Base-by-base conservation (phyloP, 2,113 vertebrate genomes). In the Eolophus roseicapilla region DNA sequence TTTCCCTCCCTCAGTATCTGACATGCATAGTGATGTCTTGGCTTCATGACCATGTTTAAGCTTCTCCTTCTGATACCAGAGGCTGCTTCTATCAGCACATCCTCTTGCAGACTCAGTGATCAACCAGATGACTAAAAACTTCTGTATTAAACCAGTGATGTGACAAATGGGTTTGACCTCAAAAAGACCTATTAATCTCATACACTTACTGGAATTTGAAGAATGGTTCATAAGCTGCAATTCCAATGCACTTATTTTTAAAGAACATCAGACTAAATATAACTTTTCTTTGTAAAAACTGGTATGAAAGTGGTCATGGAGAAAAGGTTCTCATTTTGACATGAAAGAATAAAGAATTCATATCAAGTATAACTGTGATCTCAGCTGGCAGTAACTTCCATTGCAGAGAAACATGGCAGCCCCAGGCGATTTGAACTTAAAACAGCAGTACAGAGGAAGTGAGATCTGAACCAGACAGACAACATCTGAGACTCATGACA, bases 161-260 rank as follows among this genome's bases (percentile, higher is more conserved):
- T 96, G 77, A 91, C 55, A 90, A 90, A 93, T 92, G n/a, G 13
- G 1, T 90, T 95, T 87, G 68, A 31, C 62, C 81, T 90, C 55
- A 50, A 62, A 78, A 79, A 86, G 46, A 33, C 52, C 60, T 90
- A 50, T 88, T 64, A 29, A 39, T 88, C 35, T 62, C 74, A 49
- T 21, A 29, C 17, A 50, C 25, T 94, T 88, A 86, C 59, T 80
- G 91, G 47, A 92, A 92, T 86, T 70, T 70, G 80, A 68, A 83
- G 53, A 41, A 46, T 53, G 35, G 39, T 47, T 95, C 63, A 71
- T 89, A 44, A 92, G 20, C 21, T 43, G 47, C 13, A 74, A 60
- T 91, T 82, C 53, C 53, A 96, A 27, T 46, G 7, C 43, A 77
- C 37, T 33, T 70, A 75, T 67, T 94, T 94, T 86, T 68, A 82